Evolutionary conservation across 2,797 vertebrate genomes (phyloP).

Genomic region (Acipenser oxyrinchus): DNA sequence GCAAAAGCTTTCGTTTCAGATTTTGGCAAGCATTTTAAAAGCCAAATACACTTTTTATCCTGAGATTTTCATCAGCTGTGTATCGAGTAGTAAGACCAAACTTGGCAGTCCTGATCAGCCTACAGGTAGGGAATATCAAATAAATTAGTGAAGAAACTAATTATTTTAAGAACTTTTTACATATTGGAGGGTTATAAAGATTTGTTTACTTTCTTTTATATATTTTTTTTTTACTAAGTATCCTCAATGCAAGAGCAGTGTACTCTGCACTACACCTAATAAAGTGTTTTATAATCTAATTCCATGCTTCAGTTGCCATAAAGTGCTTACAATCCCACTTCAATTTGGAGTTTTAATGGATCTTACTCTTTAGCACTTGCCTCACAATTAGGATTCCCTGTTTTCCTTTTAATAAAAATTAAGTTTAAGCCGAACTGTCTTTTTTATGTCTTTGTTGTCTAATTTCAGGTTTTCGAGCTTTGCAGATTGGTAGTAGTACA

Average conservation of each 20-base stretch:
- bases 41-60: too few relatives aligned
- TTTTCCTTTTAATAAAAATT: constrained; percentile 74
- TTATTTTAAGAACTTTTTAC: neutral
- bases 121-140: too few relatives aligned
- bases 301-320: constrained; percentile 72
- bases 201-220: constrained; percentile 40
- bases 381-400: constrained; percentile 68
- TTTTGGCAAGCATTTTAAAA: too few relatives aligned
- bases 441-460: constrained; percentile 38
- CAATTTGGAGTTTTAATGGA: constrained; percentile 74
- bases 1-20: too few relatives aligned
- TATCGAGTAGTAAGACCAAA: too few relatives aligned
- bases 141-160: too few relatives aligned
- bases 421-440: constrained; percentile 56
- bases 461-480: constrained; percentile 41
- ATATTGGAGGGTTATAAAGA: constrained; percentile 7
- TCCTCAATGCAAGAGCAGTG: constrained; percentile 37
- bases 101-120: too few relatives aligned
- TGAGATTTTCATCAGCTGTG: too few relatives aligned
- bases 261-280: constrained; percentile 67
- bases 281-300: constrained; percentile 76
- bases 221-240: constrained; percentile 52
- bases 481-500: constrained; percentile 21
- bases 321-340: constrained; percentile 57
- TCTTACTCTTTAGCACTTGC: constrained; percentile 67